Evolutionary conservation across 2,113 vertebrate genomes (phyloP).

Genomic region (Prietella phreatophila): DNA sequence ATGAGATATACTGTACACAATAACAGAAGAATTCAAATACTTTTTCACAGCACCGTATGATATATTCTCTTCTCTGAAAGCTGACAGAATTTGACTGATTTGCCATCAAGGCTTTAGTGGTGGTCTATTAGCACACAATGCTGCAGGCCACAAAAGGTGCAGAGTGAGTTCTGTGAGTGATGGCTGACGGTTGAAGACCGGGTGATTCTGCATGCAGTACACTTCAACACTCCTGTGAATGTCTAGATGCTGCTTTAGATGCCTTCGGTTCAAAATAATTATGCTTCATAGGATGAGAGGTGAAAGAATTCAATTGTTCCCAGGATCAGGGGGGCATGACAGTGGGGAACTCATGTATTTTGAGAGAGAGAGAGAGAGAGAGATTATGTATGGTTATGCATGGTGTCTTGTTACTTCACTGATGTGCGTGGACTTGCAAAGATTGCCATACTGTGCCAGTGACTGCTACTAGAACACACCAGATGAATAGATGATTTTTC

Average conservation of each 20-base stretch:
- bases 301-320: conserved; percentile 27
- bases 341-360: conserved; percentile 7
- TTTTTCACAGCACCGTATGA: background rate
- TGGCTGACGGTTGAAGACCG: background rate
- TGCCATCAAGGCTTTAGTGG: conserved; percentile 1
- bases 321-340: conserved; percentile 6
- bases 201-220: conserved; percentile 13
- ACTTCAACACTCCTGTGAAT: conserved; percentile 6
- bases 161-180: background rate
- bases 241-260: conserved; percentile 18
- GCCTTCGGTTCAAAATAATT: conserved; percentile 20
- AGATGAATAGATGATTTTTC: background rate
- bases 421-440: background rate
- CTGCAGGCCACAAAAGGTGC: conserved; percentile 2
- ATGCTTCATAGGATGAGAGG: background rate
- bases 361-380: background rate
- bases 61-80: background rate
- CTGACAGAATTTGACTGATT: conserved; percentile 23
- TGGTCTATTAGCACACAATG: conserved; percentile 7
- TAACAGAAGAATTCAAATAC: too few relatives aligned
- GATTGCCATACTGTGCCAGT: background rate
- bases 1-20: too few relatives aligned
- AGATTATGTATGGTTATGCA: background rate
- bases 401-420: background rate
- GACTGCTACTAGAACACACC: background rate